Evolutionary conservation across 2,113 vertebrate species (phyloP).

Genomic region (Otus sunia): DNA sequence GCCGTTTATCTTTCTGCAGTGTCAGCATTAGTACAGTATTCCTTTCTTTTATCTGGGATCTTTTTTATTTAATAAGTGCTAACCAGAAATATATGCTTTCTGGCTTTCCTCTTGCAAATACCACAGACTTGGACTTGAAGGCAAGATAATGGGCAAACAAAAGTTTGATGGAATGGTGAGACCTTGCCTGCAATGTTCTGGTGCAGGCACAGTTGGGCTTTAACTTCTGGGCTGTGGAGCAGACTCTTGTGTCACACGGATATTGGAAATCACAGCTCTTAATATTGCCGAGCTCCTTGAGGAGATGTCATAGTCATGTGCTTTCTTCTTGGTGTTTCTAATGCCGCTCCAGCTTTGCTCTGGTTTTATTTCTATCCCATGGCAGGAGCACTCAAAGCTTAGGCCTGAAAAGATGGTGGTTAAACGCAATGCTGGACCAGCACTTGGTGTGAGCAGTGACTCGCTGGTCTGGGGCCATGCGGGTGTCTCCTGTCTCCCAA

Average conservation of each 20-base stretch:
- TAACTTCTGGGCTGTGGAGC: neutral
- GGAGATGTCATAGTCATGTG: accelerated
- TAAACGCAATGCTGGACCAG: neutral
- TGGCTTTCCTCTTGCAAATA: neutral
- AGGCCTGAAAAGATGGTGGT: neutral
- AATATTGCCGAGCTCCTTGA: neutral
- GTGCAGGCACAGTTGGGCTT: neutral
- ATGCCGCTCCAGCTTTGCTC: neutral
- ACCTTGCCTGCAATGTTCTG: neutral
- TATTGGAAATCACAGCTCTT: neutral
- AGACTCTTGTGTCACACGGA: accelerated
- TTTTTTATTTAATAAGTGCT: neutral
- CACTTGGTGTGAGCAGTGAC: neutral
- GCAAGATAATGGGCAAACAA: neutral
- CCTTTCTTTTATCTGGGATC: neutral
- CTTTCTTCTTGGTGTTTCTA: neutral
- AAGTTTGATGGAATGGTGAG: neutral
- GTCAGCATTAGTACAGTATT: neutral
- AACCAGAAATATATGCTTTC: neutral
- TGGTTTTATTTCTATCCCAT: neutral
- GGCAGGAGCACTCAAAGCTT: neutral
- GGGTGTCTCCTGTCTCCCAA: neutral
- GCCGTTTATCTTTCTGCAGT: neutral
- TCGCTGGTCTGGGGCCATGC: accelerated
- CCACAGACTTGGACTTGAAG: neutral